Evolutionary conservation across 2,797 vertebrate genomes (phyloP).

Genomic region (Rhinogobio ventralis): DNA sequence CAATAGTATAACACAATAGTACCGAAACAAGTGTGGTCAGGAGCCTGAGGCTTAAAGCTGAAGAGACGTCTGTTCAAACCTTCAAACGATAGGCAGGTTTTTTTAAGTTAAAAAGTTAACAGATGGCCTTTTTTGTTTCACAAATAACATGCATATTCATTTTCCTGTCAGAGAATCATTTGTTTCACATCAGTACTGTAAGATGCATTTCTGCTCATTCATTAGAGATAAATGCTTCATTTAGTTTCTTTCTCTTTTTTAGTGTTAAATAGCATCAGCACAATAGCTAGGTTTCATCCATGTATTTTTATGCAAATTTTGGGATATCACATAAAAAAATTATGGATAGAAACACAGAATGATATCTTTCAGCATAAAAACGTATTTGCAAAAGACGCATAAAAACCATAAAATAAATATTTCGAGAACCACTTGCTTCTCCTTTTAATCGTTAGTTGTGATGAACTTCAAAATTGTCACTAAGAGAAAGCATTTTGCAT

Average conservation of each 20-base stretch:
- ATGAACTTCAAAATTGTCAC: not conserved
- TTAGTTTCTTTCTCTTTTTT: not conserved
- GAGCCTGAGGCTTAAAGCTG: not conserved
- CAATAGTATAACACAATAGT: not conserved
- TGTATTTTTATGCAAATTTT: not conserved
- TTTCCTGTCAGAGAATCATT: constrained; percentile 17
- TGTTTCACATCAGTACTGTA: constrained; percentile 23
- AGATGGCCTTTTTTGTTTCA: constrained; percentile 37
- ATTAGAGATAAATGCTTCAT: constrained; percentile 9
- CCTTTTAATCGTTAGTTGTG: too few relatives aligned
- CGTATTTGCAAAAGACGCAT: not conserved
- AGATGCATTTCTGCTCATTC: constrained; percentile 24
- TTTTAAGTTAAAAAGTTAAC: not conserved
- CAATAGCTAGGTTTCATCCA: not conserved
- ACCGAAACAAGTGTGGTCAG: constrained; percentile 22
- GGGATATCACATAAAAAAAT: not conserved
- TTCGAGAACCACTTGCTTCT: not conserved
- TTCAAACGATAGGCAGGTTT: not conserved
- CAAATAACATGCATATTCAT: constrained; percentile 43
- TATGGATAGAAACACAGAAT: not conserved
- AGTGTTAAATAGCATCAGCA: constrained; percentile 14
- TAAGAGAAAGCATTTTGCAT: not conserved
- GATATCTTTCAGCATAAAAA: not conserved
- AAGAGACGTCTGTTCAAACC: not conserved
- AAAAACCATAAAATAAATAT: not conserved